Base-by-base conservation (phyloP, 2,888 invertebrate genomes). In the Xylota sylvarum region DNA sequence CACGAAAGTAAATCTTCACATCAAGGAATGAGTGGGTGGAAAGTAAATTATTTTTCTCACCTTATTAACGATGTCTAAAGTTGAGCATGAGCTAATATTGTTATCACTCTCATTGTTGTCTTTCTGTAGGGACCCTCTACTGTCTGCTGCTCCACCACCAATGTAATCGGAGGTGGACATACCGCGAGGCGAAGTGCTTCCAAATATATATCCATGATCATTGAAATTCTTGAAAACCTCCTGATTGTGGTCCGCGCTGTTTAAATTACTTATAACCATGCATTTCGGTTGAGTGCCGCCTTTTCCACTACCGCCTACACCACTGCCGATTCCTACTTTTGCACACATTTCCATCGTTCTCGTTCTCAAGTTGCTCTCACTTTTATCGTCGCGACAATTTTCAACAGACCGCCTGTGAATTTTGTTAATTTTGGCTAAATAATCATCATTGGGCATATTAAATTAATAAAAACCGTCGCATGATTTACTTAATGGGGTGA, bases 1-100 rank as follows among this genome's bases (percentile, higher is more conserved):
- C 6, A 10, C 19, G 27, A 62, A 62, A 17, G 52, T 69, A 69
- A 69, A 52, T 52, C 40, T 14, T 10, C 17, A 40, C 37, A 5
- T 14, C 52, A 12, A 14, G 30, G 40, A 32, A 5, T 12, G 32
- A 1, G 43, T 5, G 50, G 52, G 48, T 30, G 40, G 7, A 12
- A 69, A 19, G 46, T 56, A 19, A 70, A 58, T 58, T 56, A 52
- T 52, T 65, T 19, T 64, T 32, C 90, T 90, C 88, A 92, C 92
- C 91, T 92, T 92, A 88, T 92, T 92, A 88, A 91, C 92, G 88
- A 92, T 92, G 83, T 92, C 92, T 88, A 92, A 86, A 32, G 92
- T 92, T 52, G 92, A 92, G 88, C 92, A 92, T 83, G 92, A 92
- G 89, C 92, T 92, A 32, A 92, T 92, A 82, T 92, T 92, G 87